Percentiles rank a stretch among this genome's conserved stretches.
These are phyloP conservation scores for Eulacestoma nigropectus DNA, from an alignment of 2,113 vertebrate species.

Conservation along the genomic window DNA sequence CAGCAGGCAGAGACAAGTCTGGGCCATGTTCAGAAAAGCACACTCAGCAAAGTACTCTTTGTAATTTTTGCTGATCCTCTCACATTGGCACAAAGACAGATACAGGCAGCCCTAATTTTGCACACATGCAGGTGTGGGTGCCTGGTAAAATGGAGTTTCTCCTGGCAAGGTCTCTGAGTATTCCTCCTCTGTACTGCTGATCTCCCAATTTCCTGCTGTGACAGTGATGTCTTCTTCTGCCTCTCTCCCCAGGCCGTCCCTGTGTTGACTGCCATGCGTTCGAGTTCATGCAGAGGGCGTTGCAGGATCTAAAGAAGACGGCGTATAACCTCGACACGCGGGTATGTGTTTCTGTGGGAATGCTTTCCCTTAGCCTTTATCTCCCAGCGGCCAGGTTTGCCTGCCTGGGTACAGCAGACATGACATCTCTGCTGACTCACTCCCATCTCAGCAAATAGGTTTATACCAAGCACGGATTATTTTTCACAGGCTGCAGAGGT, in stretches of 20 bases:
- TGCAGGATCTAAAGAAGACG: conserved; percentile 92
- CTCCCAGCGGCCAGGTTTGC: background rate
- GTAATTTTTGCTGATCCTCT: background rate
- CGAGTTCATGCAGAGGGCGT: conserved; percentile 97
- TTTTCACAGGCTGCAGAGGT: background rate
- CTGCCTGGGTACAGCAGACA: background rate
- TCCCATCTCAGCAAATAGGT: background rate
- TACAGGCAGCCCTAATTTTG: background rate
- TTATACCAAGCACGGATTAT: background rate
- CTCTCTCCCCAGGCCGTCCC: conserved; percentile 79
- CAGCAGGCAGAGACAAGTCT: background rate
- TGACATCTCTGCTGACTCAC: conserved; percentile 43
- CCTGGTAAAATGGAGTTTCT: background rate
- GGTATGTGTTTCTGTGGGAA: conserved; percentile 67
- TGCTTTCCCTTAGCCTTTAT: background rate
- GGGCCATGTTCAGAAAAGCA: background rate
- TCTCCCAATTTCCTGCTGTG: background rate
- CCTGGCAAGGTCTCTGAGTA: background rate
- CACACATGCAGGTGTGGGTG: background rate
- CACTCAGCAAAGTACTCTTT: background rate
- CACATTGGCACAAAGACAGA: background rate
- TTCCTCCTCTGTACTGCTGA: background rate
- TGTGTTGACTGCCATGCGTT: conserved; percentile 97
- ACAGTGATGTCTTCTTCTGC: background rate
- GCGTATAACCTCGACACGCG: conserved; percentile 87